Percentiles rank a stretch among this genome's conserved stretches.
These are phyloP conservation scores for Amaurobius ferox DNA, from an alignment of 2,888 invertebrate genomes.

Conservation along the genomic window DNA sequence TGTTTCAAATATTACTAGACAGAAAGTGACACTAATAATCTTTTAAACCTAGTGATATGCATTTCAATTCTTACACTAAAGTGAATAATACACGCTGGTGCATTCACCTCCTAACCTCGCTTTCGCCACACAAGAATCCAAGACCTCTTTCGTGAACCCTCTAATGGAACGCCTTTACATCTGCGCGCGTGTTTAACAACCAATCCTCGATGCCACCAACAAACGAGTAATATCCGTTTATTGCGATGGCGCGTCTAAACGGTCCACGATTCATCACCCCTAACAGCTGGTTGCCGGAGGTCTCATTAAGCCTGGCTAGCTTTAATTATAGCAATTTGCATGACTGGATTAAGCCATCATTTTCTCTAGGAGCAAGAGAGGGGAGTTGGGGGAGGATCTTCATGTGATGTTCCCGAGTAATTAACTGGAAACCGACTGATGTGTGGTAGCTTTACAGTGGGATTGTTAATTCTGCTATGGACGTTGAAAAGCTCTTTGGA, in stretches of 20 bases:
- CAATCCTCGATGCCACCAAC: not conserved
- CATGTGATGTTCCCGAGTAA: slow-evolving; percentile 17
- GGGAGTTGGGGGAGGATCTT: no score
- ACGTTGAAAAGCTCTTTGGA: not conserved
- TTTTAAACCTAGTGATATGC: no score
- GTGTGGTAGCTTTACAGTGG: slow-evolving; percentile 37
- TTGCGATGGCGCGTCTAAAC: slow-evolving; percentile 58
- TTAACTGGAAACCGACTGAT: slow-evolving; percentile 44
- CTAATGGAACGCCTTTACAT: no score
- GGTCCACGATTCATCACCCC: slow-evolving; percentile 37
- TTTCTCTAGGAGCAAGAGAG: not conserved
- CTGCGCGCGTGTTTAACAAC: no score
- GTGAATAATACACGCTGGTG: no score
- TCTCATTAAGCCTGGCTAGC: not conserved
- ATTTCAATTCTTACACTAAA: no score
- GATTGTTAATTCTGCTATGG: not conserved
- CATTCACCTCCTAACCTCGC: no score
- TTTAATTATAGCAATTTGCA: slow-evolving; percentile 69
- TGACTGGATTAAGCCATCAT: slow-evolving; percentile 55
- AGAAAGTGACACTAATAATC: no score
- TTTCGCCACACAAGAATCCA: no score
- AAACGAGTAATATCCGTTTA: slow-evolving; percentile 66
- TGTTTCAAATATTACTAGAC: no score
- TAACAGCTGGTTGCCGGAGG: slow-evolving; percentile 38
- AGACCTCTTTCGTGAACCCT: no score